Conservation (phyloP, 2,888 invertebrate species). For the Nebria brevicollis region DNA sequence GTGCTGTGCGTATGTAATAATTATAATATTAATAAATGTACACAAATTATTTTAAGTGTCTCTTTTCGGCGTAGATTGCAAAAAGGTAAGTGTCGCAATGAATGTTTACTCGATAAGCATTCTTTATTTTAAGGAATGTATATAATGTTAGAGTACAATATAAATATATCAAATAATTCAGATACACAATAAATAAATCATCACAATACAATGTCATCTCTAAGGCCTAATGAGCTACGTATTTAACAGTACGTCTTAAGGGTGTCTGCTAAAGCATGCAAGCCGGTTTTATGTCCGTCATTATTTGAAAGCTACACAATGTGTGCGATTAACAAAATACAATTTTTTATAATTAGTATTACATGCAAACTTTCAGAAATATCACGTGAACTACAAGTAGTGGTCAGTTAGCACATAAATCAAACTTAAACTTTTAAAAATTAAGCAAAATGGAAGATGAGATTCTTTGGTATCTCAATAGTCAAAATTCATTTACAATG, state of each 20-base stretch:
- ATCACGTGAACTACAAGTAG: slow-evolving; percentile 17
- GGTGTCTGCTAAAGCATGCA: neutral
- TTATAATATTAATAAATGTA: slow-evolving; percentile 43
- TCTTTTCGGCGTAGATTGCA: neutral
- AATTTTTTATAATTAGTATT: neutral
- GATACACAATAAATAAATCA: slow-evolving; percentile 41
- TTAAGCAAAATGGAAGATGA: slow-evolving; percentile 5
- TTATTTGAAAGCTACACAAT: slow-evolving; percentile 30
- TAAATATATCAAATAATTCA: slow-evolving; percentile 47
- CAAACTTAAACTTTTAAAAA: neutral
- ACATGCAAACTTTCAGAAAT: slow-evolving; percentile 42
- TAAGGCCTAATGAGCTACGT: slow-evolving; percentile 37
- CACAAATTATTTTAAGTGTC: slow-evolving; percentile 20
- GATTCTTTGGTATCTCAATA: slow-evolving; percentile 16
- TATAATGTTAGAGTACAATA: slow-evolving; percentile 44
- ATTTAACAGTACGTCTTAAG: slow-evolving; percentile 19
- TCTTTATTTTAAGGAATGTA: slow-evolving; percentile 46
- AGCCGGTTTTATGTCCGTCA: neutral
- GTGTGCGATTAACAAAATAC: slow-evolving; percentile 36
- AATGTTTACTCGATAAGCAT: slow-evolving; percentile 29
- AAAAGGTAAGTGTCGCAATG: neutral
- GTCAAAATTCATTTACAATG: neutral
- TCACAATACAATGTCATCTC: slow-evolving; percentile 44
- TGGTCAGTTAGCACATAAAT: slow-evolving; percentile 3
- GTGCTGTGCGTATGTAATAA: slow-evolving; percentile 47